Conservation (phyloP, 2,797 vertebrate genomes). For the Somateria mollissima region DNA sequence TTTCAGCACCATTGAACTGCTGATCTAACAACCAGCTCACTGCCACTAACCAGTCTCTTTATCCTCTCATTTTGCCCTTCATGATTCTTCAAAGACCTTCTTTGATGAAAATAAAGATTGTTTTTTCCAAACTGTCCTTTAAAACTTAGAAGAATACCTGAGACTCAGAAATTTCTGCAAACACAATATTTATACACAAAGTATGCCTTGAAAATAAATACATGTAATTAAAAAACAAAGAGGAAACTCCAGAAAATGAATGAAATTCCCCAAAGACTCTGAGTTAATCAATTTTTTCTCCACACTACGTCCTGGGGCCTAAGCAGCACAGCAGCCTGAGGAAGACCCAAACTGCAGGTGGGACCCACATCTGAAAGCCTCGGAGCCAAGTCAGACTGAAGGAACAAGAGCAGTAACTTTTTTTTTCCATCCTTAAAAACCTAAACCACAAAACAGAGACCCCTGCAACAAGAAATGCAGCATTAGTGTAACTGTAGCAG, state of each 20-base stretch:
- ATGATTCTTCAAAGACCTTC: neutral
- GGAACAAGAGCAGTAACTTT: neutral
- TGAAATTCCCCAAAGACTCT: neutral
- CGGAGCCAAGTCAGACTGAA: neutral
- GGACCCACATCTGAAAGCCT: neutral
- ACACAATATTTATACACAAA: neutral
- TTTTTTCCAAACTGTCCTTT: neutral
- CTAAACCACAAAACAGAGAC: neutral
- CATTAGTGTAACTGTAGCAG: neutral
- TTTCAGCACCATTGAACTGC: neutral
- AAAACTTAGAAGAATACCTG: neutral
- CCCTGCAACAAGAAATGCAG: neutral
- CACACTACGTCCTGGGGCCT: fast-evolving
- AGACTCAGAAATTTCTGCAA: neutral
- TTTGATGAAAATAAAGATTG: neutral
- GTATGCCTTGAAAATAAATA: neutral
- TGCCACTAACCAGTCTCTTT: neutral
- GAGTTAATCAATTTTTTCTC: neutral
- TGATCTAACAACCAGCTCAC: neutral
- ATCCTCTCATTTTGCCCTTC: neutral
- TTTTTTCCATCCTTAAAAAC: neutral
- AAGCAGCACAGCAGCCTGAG: neutral
- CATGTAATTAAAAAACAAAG: neutral
- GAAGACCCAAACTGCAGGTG: neutral
- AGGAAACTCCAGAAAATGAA: neutral